Conservation (phyloP, 2,888 invertebrate species). For the Cheilosia scutellata region DNA sequence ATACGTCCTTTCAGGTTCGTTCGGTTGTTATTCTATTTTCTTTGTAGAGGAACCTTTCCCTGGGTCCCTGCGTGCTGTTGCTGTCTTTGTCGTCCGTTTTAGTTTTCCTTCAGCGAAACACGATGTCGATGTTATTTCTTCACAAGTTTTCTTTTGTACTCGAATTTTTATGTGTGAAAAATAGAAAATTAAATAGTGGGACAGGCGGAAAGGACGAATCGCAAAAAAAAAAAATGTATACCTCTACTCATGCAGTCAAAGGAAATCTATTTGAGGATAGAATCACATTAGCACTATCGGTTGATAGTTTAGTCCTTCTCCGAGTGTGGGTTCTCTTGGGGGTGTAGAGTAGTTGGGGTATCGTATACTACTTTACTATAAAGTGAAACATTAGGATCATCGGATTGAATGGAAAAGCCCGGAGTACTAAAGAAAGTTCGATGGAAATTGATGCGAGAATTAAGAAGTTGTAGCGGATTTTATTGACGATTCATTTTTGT, state of each 20-base stretch:
- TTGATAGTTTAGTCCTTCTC: slow-evolving; percentile 56
- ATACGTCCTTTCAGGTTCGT: slow-evolving; percentile 49
- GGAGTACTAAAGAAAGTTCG: not conserved
- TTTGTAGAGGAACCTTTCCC: slow-evolving; percentile 28
- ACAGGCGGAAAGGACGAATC: slow-evolving; percentile 16
- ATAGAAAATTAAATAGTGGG: slow-evolving; percentile 67
- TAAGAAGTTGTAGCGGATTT: not conserved
- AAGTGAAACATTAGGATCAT: slow-evolving; percentile 33
- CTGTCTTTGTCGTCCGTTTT: slow-evolving; percentile 20
- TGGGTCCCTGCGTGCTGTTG: not conserved
- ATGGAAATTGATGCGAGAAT: not conserved
- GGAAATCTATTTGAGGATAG: slow-evolving; percentile 69
- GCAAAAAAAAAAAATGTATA: slow-evolving; percentile 9
- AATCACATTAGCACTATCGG: slow-evolving; percentile 73
- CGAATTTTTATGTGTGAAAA: slow-evolving; percentile 74
- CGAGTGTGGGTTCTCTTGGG: slow-evolving; percentile 7
- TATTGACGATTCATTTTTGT: not conserved
- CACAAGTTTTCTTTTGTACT: slow-evolving; percentile 71
- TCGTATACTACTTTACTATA: not conserved
- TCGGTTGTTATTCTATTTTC: slow-evolving; percentile 65
- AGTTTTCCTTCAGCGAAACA: slow-evolving; percentile 56
- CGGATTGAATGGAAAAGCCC: not conserved
- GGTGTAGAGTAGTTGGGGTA: not conserved
- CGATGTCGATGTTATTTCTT: slow-evolving; percentile 71
- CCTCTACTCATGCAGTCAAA: slow-evolving; percentile 48